Evolutionary conservation across 2,888 invertebrate species (phyloP).

Genomic region (Megalurothrips usitatus): DNA sequence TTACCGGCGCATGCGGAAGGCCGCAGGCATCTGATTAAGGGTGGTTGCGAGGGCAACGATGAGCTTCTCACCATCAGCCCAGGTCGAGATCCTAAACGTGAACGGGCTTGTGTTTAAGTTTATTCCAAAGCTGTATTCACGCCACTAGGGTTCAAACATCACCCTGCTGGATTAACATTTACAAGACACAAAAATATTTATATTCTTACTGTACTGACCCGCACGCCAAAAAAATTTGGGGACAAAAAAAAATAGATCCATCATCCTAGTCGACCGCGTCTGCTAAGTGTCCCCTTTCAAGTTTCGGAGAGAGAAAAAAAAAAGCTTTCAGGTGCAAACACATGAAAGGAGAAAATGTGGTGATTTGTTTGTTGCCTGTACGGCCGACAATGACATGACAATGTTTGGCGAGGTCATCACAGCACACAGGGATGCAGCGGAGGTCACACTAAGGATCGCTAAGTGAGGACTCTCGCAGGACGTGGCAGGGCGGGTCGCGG

Average conservation of each 20-base stretch:
- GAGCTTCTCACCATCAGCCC: not conserved
- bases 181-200: too few species aligned
- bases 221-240: too few species aligned
- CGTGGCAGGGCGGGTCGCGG: not conserved
- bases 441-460: not conserved
- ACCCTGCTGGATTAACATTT: not conserved
- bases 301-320: too few species aligned
- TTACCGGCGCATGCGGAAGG: constrained; percentile 12
- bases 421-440: not conserved
- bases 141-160: not conserved
- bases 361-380: too few species aligned
- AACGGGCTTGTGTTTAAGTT: not conserved
- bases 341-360: too few species aligned
- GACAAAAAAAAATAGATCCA: too few species aligned
- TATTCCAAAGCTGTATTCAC: not conserved
- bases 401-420: too few species aligned
- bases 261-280: too few species aligned
- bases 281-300: too few species aligned
- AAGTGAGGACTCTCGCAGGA: not conserved
- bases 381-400: too few species aligned
- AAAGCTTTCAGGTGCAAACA: too few species aligned
- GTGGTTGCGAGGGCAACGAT: constrained; percentile 2
- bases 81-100: constrained; percentile 1
- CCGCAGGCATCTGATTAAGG: constrained; percentile 11
- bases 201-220: too few species aligned